Evolutionary conservation across 2,888 invertebrate genomes (phyloP), one percentile per base, ranked within the genome.

Genomic region (Patella caerulea): DNA sequence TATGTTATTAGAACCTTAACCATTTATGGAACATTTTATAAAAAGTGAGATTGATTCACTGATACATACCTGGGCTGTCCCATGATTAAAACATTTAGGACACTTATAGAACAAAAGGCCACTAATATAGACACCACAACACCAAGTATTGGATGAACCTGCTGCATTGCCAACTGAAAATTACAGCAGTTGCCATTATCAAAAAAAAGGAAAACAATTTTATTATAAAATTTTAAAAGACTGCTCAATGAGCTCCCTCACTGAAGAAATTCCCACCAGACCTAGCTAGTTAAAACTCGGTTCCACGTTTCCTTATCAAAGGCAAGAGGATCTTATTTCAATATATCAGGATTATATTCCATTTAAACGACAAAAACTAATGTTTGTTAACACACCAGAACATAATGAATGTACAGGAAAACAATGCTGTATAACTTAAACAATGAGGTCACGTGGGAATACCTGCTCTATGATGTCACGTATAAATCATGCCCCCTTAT

Each of bases 71-170:
- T 79, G 3, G 86, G 81, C 69, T 86, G 86, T 11, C 81, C 84
- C 72, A 86, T 74, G 56, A 86, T 80, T 0, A 80, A 74, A 9
- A 83, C 81, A 78, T 86, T 86, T 17, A 84, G 78, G 34, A 78
- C 73, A 0, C 84, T 82, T 56, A 86, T 72, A 54, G 81, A 78
- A 52, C 83, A 83, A 14, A 83, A 70, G 1, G 81, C 79, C 0
- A 84, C 81, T 71, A 84, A 77, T n/a, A 82, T 69, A 14, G 82
- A 80, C n/a, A 84, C 79, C 29, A 83, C 75, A 19, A 83, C 76
- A 14, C 82, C 78, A 53, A 85, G 69, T 15, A 77, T 76, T 19
- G 79, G 80, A 56, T 84, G 81, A n/a, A 85, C 34, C 70, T 79
- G 76, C 54, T 81, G 78, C 78, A 77, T 78, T 71, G 81, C 81